These are phyloP conservation scores for Lycaon pictus DNA, from an alignment of 2,113 vertebrate genomes.

Conservation along the genomic window DNA sequence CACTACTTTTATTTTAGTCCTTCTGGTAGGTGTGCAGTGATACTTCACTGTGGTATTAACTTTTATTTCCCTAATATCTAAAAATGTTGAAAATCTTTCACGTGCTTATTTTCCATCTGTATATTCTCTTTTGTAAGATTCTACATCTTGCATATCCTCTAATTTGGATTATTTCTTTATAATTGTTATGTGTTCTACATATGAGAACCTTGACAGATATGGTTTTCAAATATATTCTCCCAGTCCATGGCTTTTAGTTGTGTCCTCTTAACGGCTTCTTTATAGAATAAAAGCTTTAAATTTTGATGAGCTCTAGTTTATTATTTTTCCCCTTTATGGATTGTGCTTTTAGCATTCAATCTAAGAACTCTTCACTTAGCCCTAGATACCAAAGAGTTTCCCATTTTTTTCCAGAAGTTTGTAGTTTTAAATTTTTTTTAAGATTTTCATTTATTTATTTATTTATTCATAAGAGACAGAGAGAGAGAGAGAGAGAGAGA, in stretches of 20 bases:
- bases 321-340: not conserved
- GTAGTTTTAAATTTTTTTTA: not conserved
- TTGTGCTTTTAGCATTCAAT: not conserved
- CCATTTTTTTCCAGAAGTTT: not conserved
- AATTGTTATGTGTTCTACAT: not conserved
- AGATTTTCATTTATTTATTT: too few species aligned
- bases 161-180: not conserved
- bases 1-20: not conserved
- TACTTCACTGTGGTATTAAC: not conserved
- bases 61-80: not conserved
- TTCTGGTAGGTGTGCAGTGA: not conserved
- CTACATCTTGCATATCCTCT: not conserved
- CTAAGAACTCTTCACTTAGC: not conserved
- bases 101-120: not conserved
- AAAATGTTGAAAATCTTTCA: not conserved
- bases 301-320: not conserved
- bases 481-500: too few species aligned
- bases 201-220: not conserved
- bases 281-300: not conserved
- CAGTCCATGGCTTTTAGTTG: not conserved
- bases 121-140: not conserved
- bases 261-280: not conserved
- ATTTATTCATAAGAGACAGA: too few species aligned
- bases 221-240: constrained; percentile 8
- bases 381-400: not conserved